Conservation (phyloP, 1,140 invertebrate species). For the Caenorhabditis latens region DNA sequence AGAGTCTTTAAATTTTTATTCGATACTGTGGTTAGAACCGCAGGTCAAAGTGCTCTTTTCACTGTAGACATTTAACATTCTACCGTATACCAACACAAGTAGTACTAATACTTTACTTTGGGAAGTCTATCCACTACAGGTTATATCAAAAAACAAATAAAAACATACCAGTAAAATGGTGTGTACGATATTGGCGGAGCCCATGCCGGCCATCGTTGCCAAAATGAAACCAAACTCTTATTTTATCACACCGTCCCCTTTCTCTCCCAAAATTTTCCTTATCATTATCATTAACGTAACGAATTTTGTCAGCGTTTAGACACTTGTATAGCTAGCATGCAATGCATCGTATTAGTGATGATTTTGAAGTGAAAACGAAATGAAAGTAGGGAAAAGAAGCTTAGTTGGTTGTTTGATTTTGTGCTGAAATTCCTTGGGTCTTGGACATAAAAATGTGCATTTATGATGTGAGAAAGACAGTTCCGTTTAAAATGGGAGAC, state of each 20-base stretch:
- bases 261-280: neutral
- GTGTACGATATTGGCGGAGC: constrained; percentile 43
- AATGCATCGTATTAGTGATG: constrained; percentile 14
- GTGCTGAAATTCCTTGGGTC: neutral
- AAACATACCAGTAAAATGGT: constrained; percentile 24
- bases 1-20: neutral
- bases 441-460: neutral
- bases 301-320: constrained; percentile 29
- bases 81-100: no score
- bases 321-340: neutral
- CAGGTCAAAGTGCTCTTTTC: neutral
- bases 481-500: neutral
- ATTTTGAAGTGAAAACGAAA: neutral
- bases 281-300: constrained; percentile 32
- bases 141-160: neutral
- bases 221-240: constrained; percentile 12
- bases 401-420: constrained; percentile 50
- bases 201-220: constrained; percentile 16
- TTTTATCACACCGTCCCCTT: neutral
- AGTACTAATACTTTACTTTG: no score
- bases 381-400: neutral
- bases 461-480: neutral
- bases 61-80: neutral
- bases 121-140: neutral
- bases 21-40: neutral